Evolutionary conservation across 1,140 invertebrate genomes (phyloP).

Genomic region (Belonocnema kinseyi): DNA sequence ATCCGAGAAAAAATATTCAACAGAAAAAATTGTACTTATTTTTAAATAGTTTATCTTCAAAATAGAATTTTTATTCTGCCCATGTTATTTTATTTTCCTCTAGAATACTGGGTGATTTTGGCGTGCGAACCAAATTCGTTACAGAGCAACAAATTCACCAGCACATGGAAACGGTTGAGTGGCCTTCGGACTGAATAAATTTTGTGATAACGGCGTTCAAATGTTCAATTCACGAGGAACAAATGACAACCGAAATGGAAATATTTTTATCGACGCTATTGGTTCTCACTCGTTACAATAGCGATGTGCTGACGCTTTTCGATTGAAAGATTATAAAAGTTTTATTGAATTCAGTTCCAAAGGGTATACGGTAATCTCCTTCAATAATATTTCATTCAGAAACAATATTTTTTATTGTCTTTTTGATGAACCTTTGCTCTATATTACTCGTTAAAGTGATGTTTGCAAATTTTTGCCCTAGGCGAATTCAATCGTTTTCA

Average conservation of each 20-base stretch:
- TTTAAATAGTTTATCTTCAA: too few species aligned
- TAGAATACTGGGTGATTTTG: background rate
- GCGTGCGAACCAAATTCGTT: background rate
- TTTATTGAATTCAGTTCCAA: background rate
- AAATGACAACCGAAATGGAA: conserved; percentile 32
- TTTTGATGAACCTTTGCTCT: too few species aligned
- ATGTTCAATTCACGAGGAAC: conserved; percentile 25
- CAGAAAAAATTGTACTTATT: too few species aligned
- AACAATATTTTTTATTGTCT: background rate
- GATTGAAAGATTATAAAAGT: conserved; percentile 21
- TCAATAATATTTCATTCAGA: conserved; percentile 9
- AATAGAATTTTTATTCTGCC: too few species aligned
- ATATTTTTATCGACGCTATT: conserved; percentile 23
- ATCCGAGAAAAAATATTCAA: too few species aligned
- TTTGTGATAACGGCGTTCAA: conserved; percentile 11
- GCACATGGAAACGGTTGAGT: conserved; percentile 7
- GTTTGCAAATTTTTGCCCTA: too few species aligned
- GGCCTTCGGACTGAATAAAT: conserved; percentile 26
- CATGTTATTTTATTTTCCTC: background rate
- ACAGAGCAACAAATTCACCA: conserved; percentile 22
- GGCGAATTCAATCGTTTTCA: too few species aligned
- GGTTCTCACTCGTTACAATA: conserved; percentile 26
- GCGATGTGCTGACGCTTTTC: conserved; percentile 13
- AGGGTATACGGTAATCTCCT: background rate
- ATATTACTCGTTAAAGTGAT: too few species aligned